Percentiles rank a stretch among this genome's conserved stretches.
phyloP scores from a whole-genome alignment of 2,113 vertebrate genomes.

The Forbesichthys agassizii region DNA sequence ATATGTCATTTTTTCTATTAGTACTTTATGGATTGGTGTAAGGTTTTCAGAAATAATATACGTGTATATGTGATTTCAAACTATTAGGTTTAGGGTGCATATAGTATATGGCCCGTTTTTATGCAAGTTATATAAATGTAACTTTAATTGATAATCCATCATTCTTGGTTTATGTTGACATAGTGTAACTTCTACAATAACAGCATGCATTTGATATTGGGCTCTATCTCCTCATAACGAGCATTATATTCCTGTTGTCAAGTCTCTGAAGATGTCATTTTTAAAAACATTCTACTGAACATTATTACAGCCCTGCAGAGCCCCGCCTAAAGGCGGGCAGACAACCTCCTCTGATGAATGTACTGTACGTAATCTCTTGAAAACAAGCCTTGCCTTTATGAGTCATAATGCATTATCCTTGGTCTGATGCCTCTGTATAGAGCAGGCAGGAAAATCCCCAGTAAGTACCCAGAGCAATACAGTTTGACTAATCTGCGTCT shows the following conservation, averaged over 20 bases:
- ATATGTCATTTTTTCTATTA: not conserved
- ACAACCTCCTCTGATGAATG: not conserved
- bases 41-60: not conserved
- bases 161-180: not conserved
- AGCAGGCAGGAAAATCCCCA: not conserved
- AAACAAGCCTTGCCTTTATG: not conserved
- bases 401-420: conserved; percentile 1
- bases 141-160: no score
- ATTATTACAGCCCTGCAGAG: not conserved
- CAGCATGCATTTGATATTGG: not conserved
- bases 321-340: not conserved
- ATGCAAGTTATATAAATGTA: no score
- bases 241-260: not conserved
- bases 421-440: not conserved
- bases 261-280: not conserved
- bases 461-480: conserved; percentile 7
- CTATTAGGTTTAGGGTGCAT: no score
- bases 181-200: not conserved
- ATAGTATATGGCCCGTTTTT: no score
- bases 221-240: not conserved
- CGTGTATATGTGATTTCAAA: no score
- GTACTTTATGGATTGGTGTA: not conserved
- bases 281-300: no score
- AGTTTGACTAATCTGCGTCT: conserved; percentile 7
- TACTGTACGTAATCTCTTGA: conserved; percentile 6